Evolutionary conservation across 30 jellyfish, hydroid and myxozoan genomes (phyloP), one percentile per base, ranked within the genome.

Genomic region (Nemopilema nomurai): DNA sequence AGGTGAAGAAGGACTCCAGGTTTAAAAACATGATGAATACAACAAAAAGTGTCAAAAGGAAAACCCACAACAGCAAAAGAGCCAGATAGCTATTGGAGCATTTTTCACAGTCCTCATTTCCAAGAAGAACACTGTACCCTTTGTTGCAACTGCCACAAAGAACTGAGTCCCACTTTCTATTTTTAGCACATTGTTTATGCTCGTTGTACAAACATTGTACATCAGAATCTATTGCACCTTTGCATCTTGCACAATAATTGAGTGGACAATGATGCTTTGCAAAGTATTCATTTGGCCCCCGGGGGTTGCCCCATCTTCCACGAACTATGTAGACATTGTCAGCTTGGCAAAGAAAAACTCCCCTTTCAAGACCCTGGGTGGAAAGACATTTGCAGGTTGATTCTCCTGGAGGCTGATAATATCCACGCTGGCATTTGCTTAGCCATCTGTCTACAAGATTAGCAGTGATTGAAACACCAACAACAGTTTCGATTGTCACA

Each of bases 91-190:
- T 21, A 57, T 80, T 75, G 19, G 30, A 7, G 66, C 97, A 91
- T 31, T 63, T 74, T 68, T 67, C 81, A 49, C 97, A 91, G 19
- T 71, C 79, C 66, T 91, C 97, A 66, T 74, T 76, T 17, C 96
- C 96, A 1, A 91, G 82, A 16, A 49, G 67, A 18, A 85, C 96
- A 67, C 97, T 91, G 30, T 65, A 80, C 19, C 96, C 96, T 8
- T 50, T 4, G 30, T 87, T 71, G 84, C 97, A 91, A 33, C 82
- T 77, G 16, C 97, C 90, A 66, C 97, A 91, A 16, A 91, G 90
- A 22, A 65, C 89, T 0, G 89, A 80, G 22, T 30, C 90, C 79
- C 97, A 92, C 26, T 72, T 79, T 23, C 97, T 68, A 51, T 76
- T 82, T 1, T 23, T 49, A 1, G 82, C 87, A 83, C 97, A 90